A percentile compares a stretch with the other conserved stretches of the same genome.
These are phyloP conservation scores for Eudasyphora cyanicolor DNA, from an alignment of 2,888 invertebrate species.

Conservation along the genomic window DNA sequence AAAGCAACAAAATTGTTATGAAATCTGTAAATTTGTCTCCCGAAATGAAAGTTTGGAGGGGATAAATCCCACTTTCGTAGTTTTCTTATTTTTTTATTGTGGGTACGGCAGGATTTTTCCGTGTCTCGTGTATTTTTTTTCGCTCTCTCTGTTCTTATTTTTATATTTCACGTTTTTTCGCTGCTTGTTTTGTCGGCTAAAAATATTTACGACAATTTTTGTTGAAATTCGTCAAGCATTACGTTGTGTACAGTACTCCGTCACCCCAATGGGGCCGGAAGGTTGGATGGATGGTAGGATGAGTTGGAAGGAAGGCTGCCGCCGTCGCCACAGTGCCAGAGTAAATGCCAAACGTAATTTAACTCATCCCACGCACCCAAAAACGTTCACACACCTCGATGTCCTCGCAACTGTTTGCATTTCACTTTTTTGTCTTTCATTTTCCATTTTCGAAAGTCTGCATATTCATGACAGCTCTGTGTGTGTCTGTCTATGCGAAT, in stretches of 20 bases:
- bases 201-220: constrained; percentile 39
- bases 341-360: constrained; percentile 20
- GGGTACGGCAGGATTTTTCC: not conserved
- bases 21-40: not conserved
- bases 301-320: no score
- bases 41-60: not conserved
- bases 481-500: not conserved
- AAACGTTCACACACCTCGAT: not conserved
- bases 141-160: constrained; percentile 3
- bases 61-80: not conserved
- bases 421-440: constrained; percentile 12
- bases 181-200: constrained; percentile 24
- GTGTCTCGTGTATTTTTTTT: not conserved
- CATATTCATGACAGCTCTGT: constrained; percentile 50
- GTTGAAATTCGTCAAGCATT: constrained; percentile 59
- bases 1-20: not conserved
- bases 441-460: constrained; percentile 51
- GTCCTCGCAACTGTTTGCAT: constrained; percentile 10
- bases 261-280: not conserved
- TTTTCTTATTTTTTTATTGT: no score
- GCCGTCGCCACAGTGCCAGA: not conserved
- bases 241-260: constrained; percentile 46
- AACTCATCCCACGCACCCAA: constrained; percentile 1
- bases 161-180: constrained; percentile 2
- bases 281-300: not conserved